Percentiles rank a stretch among this genome's conserved stretches.
phyloP scores from a whole-genome alignment of 1,140 invertebrate species.

The Copidosoma floridanum region DNA sequence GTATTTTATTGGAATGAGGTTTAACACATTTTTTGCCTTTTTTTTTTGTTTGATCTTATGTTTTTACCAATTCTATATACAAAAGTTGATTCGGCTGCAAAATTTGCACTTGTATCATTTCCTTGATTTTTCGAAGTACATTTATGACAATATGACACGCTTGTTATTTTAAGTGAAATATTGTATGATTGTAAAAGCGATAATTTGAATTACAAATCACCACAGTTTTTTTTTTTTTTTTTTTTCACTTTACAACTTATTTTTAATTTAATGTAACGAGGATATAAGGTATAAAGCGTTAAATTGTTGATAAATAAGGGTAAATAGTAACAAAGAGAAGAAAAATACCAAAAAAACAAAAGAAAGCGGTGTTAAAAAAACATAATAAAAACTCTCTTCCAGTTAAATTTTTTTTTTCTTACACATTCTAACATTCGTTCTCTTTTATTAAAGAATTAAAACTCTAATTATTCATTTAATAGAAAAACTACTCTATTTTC shows the following conservation, averaged over 20 bases:
- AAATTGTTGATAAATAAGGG: too few relatives aligned
- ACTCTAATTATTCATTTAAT: constrained; percentile 14
- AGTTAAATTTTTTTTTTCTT: constrained; percentile 8
- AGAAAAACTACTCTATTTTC: constrained; percentile 18
- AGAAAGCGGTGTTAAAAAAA: constrained; percentile 8
- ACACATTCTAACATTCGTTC: constrained; percentile 12
- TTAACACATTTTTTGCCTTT: constrained; percentile 14
- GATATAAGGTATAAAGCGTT: too few relatives aligned
- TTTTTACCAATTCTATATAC: constrained; percentile 23
- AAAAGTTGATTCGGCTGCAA: constrained; percentile 15
- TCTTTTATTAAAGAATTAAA: constrained; percentile 17
- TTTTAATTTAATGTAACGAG: neutral
- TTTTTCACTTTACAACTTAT: constrained; percentile 20
- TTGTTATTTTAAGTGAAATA: neutral
- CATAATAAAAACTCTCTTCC: constrained; percentile 4
- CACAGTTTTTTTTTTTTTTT: neutral
- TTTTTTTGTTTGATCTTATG: too few relatives aligned
- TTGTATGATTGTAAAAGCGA: neutral
- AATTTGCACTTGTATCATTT: constrained; percentile 6
- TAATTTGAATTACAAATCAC: neutral
- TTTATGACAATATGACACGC: neutral
- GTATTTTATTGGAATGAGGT: constrained; percentile 34
- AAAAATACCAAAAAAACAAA: too few relatives aligned
- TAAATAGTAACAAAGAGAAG: too few relatives aligned
- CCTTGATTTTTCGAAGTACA: neutral